Evolutionary conservation across 1,140 invertebrate species (phyloP).

Genomic region (Eulimnadia texana): DNA sequence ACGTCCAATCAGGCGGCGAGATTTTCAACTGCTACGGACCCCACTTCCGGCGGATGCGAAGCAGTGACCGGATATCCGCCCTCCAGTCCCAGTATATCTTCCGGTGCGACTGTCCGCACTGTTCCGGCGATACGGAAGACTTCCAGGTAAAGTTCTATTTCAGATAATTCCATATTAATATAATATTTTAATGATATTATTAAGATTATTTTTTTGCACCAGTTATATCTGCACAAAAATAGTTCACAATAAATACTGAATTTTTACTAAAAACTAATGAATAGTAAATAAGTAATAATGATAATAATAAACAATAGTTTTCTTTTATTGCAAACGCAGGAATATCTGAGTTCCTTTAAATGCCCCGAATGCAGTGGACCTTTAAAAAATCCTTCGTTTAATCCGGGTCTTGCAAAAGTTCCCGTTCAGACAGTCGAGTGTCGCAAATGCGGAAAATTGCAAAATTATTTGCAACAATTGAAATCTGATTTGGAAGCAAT

Average conservation of each 20-base stretch:
- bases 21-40: slow-evolving; percentile 65
- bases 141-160: slow-evolving; percentile 33
- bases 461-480: slow-evolving; percentile 22
- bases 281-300: not conserved
- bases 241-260: too few species aligned
- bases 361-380: slow-evolving; percentile 5
- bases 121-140: slow-evolving; percentile 32
- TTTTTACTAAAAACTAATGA: too few species aligned
- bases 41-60: slow-evolving; percentile 42
- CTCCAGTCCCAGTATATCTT: slow-evolving; percentile 55
- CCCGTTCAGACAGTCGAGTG: slow-evolving; percentile 20
- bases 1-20: slow-evolving; percentile 40
- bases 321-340: too few species aligned
- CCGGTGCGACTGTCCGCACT: slow-evolving; percentile 45
- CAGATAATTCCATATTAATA: not conserved
- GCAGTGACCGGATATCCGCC: slow-evolving; percentile 38
- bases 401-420: not conserved
- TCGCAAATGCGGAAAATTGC: slow-evolving; percentile 23
- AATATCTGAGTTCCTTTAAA: slow-evolving; percentile 4
- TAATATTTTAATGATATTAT: not conserved
- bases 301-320: not conserved
- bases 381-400: slow-evolving; percentile 1
- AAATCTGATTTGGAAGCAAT: slow-evolving; percentile 24
- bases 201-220: too few species aligned
- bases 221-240: too few species aligned